phyloP scores from a whole-genome alignment of 2,888 invertebrate species.

The Phyto melanocephala region DNA sequence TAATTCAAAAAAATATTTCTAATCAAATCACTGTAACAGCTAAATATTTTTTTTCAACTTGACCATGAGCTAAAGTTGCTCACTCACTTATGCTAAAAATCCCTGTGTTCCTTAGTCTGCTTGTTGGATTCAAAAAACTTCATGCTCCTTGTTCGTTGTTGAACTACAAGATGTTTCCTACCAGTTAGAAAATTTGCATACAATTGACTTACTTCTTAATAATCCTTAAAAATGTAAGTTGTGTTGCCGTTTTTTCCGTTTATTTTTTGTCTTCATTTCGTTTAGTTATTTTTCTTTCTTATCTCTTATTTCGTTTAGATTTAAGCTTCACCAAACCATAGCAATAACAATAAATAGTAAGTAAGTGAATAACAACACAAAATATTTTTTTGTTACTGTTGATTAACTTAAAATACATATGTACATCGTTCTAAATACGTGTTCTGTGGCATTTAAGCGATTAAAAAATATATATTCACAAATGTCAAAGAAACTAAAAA shows the following conservation, averaged over 20 bases:
- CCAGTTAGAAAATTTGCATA: constrained; percentile 53
- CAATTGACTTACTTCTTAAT: constrained; percentile 54
- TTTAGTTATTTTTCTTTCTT: not conserved
- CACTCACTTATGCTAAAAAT: constrained; percentile 19
- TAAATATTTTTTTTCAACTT: constrained; percentile 12
- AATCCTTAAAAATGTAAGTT: constrained; percentile 33
- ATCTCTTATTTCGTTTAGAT: not conserved
- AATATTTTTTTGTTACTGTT: constrained; percentile 40
- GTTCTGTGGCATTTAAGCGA: constrained; percentile 2
- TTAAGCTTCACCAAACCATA: not conserved
- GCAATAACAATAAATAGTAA: not conserved
- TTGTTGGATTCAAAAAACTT: not conserved
- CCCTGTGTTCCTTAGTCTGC: not conserved
- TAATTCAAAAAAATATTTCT: too few relatives aligned
- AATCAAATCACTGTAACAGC: constrained; percentile 22
- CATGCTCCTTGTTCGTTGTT: not conserved
- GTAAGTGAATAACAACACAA: not conserved
- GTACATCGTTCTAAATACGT: constrained; percentile 16
- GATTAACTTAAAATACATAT: constrained; percentile 49
- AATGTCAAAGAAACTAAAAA: constrained; percentile 4
- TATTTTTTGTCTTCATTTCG: not conserved
- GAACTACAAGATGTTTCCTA: constrained; percentile 44
- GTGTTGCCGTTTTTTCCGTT: not conserved
- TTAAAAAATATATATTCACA: not conserved
- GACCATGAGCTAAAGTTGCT: constrained; percentile 39